Conservation (phyloP, 1,140 invertebrate genomes). For the Lucilia sericata region DNA sequence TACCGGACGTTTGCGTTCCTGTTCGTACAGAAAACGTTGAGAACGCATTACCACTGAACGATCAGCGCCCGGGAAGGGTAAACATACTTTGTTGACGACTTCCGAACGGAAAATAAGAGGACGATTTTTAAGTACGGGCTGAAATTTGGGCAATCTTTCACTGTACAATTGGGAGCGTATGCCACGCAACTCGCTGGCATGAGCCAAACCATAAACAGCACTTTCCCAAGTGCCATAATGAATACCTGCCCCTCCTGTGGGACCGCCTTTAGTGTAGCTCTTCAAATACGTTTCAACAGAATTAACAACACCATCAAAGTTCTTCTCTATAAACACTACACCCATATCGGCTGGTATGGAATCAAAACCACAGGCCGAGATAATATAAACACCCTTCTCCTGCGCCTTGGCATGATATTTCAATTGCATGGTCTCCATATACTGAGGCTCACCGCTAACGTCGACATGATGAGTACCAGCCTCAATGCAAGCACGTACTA, state of each 20-base stretch:
- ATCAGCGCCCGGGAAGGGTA: conserved; percentile 86
- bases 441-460: conserved; percentile 91
- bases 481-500: conserved; percentile 90
- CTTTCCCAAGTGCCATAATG: conserved; percentile 89
- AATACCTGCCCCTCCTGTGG: conserved; percentile 61
- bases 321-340: conserved; percentile 77
- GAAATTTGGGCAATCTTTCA: conserved; percentile 73
- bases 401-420: conserved; percentile 82
- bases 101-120: conserved; percentile 74
- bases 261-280: conserved; percentile 59
- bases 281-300: conserved; percentile 81
- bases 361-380: conserved; percentile 93
- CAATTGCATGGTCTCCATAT: conserved; percentile 87
- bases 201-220: conserved; percentile 78
- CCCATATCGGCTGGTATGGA: conserved; percentile 90
- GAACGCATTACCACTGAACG: conserved; percentile 81
- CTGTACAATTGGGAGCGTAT: conserved; percentile 77
- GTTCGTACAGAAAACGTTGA: conserved; percentile 79
- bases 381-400: conserved; percentile 82
- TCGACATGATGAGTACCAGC: conserved; percentile 88
- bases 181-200: conserved; percentile 73
- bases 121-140: conserved; percentile 72
- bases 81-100: conserved; percentile 72
- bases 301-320: conserved; percentile 82
- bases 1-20: conserved; percentile 77